Conservation (phyloP, 2,797 vertebrate species). For the Pelodytes ibericus region DNA sequence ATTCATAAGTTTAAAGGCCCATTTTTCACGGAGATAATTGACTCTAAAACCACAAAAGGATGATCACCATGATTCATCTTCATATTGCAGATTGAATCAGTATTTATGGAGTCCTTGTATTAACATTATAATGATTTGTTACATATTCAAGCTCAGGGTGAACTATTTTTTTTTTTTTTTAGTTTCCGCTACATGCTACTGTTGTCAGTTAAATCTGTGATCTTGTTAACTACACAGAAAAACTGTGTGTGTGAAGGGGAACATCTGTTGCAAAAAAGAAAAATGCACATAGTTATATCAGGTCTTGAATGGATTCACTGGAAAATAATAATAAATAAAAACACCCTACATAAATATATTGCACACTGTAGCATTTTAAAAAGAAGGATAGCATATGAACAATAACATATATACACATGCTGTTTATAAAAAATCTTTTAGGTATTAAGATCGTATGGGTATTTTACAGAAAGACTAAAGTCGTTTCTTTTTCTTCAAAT, state of each 20-base stretch:
- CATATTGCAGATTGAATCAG: conserved; percentile 1
- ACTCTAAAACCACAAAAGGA: conserved; percentile 5
- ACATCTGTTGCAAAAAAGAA: neutral
- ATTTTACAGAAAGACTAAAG: too few relatives aligned
- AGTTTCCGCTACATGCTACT: neutral
- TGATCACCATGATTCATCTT: conserved; percentile 22
- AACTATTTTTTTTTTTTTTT: conserved; percentile 14
- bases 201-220: conserved; percentile 33
- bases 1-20: conserved; percentile 29
- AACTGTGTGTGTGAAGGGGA: neutral
- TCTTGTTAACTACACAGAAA: conserved; percentile 16
- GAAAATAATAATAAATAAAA: neutral
- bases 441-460: too few relatives aligned
- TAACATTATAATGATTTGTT: conserved; percentile 29
- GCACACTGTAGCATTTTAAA: neutral
- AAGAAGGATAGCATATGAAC: too few relatives aligned
- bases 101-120: conserved; percentile 13
- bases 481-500: too few relatives aligned
- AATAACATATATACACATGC: too few relatives aligned
- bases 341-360: neutral
- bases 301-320: neutral
- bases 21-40: conserved; percentile 14
- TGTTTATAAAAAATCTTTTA: too few relatives aligned
- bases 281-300: neutral
- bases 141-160: conserved; percentile 4